These are phyloP conservation scores for Plutella xylostella DNA, from an alignment of 2,888 invertebrate genomes.

Conservation along the genomic window DNA sequence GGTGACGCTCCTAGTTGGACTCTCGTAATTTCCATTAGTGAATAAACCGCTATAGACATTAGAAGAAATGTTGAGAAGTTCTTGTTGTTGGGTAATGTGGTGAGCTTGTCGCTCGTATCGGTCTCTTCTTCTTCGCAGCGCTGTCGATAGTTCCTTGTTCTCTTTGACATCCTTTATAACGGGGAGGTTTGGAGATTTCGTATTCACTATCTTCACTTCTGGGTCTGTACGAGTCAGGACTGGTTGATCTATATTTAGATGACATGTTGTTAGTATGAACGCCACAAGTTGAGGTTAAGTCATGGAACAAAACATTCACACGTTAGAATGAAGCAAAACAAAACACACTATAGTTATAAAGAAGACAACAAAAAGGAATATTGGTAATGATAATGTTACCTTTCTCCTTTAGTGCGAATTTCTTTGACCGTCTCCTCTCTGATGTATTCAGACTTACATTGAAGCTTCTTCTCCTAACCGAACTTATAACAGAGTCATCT, in stretches of 20 bases:
- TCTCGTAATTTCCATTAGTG: slow-evolving; percentile 1
- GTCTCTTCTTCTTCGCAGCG: slow-evolving; percentile 82
- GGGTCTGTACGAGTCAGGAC: slow-evolving; percentile 32
- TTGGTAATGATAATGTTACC: slow-evolving; percentile 55
- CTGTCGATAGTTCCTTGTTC: slow-evolving; percentile 82
- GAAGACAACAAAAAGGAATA: too few species aligned
- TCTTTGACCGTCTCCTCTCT: slow-evolving; percentile 81
- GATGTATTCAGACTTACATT: slow-evolving; percentile 64
- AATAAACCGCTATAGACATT: slow-evolving; percentile 36
- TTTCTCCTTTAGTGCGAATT: slow-evolving; percentile 73
- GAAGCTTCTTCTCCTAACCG: slow-evolving; percentile 70
- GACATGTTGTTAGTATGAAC: slow-evolving; percentile 48
- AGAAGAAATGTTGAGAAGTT: slow-evolving; percentile 54
- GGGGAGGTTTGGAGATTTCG: slow-evolving; percentile 31
- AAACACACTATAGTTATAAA: too few species aligned
- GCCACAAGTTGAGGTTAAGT: slow-evolving; percentile 21
- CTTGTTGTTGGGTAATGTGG: slow-evolving; percentile 85
- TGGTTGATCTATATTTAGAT: background rate
- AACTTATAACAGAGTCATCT: slow-evolving; percentile 78
- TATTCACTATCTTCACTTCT: slow-evolving; percentile 32
- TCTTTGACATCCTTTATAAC: slow-evolving; percentile 46
- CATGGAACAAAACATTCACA: slow-evolving; percentile 11
- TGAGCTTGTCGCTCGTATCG: slow-evolving; percentile 87
- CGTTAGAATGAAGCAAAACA: background rate
- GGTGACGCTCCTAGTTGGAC: background rate